Conservation (phyloP, 2,113 vertebrate species). For the Podarcis cretensis region DNA sequence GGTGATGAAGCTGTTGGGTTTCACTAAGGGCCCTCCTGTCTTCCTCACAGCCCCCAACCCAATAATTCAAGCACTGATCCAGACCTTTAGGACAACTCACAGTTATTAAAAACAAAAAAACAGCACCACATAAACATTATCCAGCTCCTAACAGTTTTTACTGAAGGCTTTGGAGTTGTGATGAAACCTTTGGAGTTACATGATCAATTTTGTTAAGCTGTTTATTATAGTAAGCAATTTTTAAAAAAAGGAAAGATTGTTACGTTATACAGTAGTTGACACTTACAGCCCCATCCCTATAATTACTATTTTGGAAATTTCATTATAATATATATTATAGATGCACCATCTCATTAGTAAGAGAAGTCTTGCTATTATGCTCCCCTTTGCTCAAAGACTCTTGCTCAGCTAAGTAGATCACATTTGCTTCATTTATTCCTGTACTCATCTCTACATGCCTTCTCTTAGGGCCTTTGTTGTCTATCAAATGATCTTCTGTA, state of each 20-base stretch:
- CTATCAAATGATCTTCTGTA: slow-evolving; percentile 29
- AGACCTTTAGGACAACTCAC: background rate
- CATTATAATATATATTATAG: background rate
- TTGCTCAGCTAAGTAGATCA: background rate
- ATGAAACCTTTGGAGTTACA: background rate
- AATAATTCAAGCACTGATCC: background rate
- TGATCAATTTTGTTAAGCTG: background rate
- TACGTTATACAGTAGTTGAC: background rate
- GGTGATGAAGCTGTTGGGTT: background rate
- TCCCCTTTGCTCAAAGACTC: slow-evolving; percentile 4
- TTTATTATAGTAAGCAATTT: background rate
- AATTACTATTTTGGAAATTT: background rate
- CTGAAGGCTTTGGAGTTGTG: background rate
- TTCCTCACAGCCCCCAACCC: background rate
- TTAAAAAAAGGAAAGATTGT: background rate
- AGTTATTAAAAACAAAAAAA: no score
- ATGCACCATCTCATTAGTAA: background rate
- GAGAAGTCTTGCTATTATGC: background rate
- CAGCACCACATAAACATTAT: no score
- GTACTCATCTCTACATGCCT: background rate
- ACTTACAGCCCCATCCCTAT: background rate
- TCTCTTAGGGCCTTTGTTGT: slow-evolving; percentile 15
- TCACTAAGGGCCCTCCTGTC: background rate
- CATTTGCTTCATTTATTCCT: background rate
- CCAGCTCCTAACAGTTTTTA: background rate